Conservation (phyloP, 2,113 vertebrate genomes). For the Pelecanoides urinatrix region DNA sequence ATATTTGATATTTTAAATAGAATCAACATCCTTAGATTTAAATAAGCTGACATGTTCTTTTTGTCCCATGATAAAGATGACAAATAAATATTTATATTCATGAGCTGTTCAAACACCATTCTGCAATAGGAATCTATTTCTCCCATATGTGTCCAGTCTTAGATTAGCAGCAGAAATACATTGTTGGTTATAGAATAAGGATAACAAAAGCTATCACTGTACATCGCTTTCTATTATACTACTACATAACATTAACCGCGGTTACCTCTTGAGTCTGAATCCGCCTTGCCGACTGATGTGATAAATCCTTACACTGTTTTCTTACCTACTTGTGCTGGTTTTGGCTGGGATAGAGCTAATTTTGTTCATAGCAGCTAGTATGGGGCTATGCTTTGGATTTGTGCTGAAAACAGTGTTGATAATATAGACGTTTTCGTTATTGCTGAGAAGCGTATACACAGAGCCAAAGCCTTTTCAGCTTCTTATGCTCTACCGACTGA, state of each 20-base stretch:
- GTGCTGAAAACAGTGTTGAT: too few relatives aligned
- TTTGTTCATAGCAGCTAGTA: too few relatives aligned
- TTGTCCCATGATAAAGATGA: background rate
- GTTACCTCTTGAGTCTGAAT: background rate
- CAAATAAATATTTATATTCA: background rate
- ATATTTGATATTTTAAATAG: background rate
- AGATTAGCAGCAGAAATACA: background rate
- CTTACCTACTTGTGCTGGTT: background rate
- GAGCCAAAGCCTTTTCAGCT: too few relatives aligned
- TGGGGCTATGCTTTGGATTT: too few relatives aligned
- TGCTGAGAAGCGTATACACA: too few relatives aligned
- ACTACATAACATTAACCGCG: background rate
- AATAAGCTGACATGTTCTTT: background rate
- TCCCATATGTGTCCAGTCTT: background rate
- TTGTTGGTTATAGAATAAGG: background rate
- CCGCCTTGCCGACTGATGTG: background rate
- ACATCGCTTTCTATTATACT: background rate
- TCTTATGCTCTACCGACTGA: too few relatives aligned
- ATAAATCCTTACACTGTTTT: background rate
- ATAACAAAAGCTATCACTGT: background rate
- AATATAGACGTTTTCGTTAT: too few relatives aligned
- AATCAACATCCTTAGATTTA: background rate
- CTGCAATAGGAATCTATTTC: background rate
- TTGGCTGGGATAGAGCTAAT: too few relatives aligned
- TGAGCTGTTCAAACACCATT: background rate